phyloP scores from a whole-genome alignment of 1,140 invertebrate genomes.

The Holcopasites calliopsidis region DNA sequence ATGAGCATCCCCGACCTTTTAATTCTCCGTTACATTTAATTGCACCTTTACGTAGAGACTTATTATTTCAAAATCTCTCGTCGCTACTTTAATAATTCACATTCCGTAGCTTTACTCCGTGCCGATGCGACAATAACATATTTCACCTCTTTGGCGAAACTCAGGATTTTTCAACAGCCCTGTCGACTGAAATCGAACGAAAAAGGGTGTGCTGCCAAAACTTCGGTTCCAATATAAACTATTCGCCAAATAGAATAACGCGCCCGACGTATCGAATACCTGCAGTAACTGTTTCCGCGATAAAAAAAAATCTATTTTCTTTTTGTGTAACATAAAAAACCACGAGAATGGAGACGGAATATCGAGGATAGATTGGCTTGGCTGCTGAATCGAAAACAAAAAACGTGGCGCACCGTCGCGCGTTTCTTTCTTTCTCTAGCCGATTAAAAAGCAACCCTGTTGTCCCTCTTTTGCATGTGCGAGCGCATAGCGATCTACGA shows the following conservation, averaged over 20 bases:
- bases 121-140: too few relatives aligned
- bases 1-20: too few relatives aligned
- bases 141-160: too few relatives aligned
- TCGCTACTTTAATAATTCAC: too few relatives aligned
- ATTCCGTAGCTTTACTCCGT: too few relatives aligned
- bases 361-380: not conserved
- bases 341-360: not conserved
- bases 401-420: not conserved
- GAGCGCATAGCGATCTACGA: not conserved
- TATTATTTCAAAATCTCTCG: too few relatives aligned
- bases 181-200: too few relatives aligned
- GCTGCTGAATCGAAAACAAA: not conserved
- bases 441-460: not conserved
- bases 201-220: not conserved
- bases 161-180: too few relatives aligned
- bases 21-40: too few relatives aligned
- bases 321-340: not conserved
- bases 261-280: not conserved
- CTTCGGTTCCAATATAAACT: not conserved
- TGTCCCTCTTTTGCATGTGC: not conserved
- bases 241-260: not conserved
- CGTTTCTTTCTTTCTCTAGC: constrained; percentile 23
- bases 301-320: not conserved
- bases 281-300: not conserved
- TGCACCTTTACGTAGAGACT: too few relatives aligned